phyloP scores from a whole-genome alignment of 2,888 invertebrate species.

The Agyllia agylla region DNA sequence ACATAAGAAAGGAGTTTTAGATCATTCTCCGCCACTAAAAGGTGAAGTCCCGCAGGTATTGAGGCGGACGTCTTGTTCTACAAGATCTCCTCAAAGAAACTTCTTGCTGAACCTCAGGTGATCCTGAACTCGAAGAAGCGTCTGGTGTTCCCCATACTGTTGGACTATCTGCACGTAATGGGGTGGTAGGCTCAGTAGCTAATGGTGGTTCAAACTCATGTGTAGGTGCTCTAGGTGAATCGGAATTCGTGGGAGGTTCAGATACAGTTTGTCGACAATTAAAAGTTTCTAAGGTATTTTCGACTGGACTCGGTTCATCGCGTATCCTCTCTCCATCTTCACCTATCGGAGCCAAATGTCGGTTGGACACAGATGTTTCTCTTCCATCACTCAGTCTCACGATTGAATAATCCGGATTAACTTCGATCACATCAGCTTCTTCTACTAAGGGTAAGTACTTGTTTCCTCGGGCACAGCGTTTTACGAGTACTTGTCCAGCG shows the following conservation, averaged over 20 bases:
- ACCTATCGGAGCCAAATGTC: slow-evolving; percentile 16
- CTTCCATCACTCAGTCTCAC: background rate
- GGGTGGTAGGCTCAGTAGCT: background rate
- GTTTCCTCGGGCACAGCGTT: background rate
- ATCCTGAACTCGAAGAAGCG: background rate
- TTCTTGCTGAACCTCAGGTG: background rate
- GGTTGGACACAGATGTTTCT: background rate
- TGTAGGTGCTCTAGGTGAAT: background rate
- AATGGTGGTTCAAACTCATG: background rate
- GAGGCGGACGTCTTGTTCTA: background rate
- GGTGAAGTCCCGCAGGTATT: background rate
- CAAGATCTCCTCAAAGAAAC: background rate
- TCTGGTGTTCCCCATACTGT: background rate
- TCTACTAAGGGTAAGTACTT: background rate
- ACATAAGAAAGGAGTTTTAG: background rate
- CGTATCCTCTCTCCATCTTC: background rate
- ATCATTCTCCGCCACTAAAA: slow-evolving; percentile 2
- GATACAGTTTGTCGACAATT: background rate
- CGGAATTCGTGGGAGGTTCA: background rate
- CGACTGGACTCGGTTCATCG: background rate
- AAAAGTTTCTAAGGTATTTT: background rate
- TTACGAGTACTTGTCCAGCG: background rate
- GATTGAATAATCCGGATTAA: background rate
- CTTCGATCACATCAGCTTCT: background rate
- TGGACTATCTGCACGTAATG: background rate